Base-by-base conservation (phyloP, 2,888 invertebrate species). In the Iphiclides podalirius region DNA sequence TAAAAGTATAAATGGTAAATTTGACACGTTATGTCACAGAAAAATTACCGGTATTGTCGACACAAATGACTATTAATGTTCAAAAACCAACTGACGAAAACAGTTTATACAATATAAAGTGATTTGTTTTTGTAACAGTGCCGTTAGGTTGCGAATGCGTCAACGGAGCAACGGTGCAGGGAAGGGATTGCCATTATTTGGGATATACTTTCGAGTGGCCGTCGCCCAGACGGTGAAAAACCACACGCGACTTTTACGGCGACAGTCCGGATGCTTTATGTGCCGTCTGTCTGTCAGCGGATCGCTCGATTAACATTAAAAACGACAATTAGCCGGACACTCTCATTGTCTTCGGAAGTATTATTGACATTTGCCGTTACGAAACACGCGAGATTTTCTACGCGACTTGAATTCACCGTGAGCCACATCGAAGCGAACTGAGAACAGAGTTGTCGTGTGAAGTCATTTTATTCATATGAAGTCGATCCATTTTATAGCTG, bases 161-260 rank as follows among this genome's bases (percentile, higher is more conserved):
- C n/a, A 43, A 48, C 67, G 62, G 54, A 60, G 53, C 64, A 51
- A 58, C 52, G 55, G 58, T 31, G 57, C 61, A 56, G 59, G 61
- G 61, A 59, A 67, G 67, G 70, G 72, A 75, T 75, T 72, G 71
- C 73, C 75, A 73, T 81, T 76, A 79, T 82, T 82, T 71, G 67
- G 76, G 70, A 66, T 72, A 80, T 74, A 72, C 78, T 77, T 79
- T 73, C 71, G 65, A 72, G 69, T 70, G 66, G 59, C 61, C 60
- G 64, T 67, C 64, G 38, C 68, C 70, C 75, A 68, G 75, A 72
- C 75, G 75, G 67, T 76, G 78, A 81, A 82, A 84, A 85, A 83
- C 82, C 82, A 68, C 82, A 80, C 79, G 70, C 69, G 78, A 75
- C 76, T 79, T 86, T 82, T 84, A 86, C 63, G 81, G 82, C 70